These are phyloP conservation scores for Tadarida brasiliensis DNA, from an alignment of 2,797 vertebrate species.

Conservation along the genomic window DNA sequence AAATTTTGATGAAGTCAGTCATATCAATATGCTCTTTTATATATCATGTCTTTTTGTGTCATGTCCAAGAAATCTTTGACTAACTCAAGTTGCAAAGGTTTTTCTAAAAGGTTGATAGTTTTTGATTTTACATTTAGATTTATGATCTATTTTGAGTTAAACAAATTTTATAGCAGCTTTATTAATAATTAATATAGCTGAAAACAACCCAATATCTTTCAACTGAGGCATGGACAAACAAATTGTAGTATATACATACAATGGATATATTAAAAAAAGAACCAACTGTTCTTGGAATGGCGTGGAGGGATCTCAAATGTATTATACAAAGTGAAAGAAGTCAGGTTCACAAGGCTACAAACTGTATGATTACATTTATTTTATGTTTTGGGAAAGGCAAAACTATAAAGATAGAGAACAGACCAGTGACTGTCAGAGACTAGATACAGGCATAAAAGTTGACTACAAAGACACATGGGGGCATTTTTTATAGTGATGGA, in stretches of 20 bases:
- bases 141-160: background rate
- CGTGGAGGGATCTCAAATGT: background rate
- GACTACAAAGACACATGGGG: background rate
- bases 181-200: background rate
- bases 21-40: background rate
- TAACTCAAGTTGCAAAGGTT: background rate
- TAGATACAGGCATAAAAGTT: background rate
- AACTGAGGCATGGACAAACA: background rate
- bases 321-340: background rate
- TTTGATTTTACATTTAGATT: slow-evolving; percentile 9
- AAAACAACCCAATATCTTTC: background rate
- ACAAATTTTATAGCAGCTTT: background rate
- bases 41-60: background rate
- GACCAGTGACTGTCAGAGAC: background rate
- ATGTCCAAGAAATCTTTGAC: background rate
- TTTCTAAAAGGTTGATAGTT: background rate
- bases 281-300: background rate
- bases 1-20: slow-evolving; percentile 6
- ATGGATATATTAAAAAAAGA: background rate
- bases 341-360: background rate
- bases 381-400: background rate
- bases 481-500: background rate
- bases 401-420: background rate
- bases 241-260: background rate
- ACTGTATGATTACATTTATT: background rate